phyloP scores from a whole-genome alignment of 2,888 invertebrate genomes.

The Drosophila prolongata region DNA sequence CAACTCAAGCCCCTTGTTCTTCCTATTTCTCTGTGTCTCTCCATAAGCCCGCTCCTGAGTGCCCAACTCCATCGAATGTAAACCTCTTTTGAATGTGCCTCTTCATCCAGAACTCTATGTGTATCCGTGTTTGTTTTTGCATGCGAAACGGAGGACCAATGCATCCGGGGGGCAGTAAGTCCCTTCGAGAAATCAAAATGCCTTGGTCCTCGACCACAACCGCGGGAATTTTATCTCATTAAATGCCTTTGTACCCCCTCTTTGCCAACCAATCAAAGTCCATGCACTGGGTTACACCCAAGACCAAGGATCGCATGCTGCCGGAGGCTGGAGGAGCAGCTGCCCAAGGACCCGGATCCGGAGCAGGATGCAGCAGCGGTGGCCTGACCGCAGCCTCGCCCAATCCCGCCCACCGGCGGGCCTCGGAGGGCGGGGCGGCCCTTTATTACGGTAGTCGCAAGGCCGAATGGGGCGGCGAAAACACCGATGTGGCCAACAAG shows the following conservation, averaged over 20 bases:
- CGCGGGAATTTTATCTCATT: slow-evolving; percentile 13
- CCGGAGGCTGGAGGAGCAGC: slow-evolving; percentile 85
- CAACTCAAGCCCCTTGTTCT: not conserved
- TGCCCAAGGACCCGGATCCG: slow-evolving; percentile 58
- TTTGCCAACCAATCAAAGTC: slow-evolving; percentile 86
- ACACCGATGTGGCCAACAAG: slow-evolving; percentile 93
- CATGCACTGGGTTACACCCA: slow-evolving; percentile 96
- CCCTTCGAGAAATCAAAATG: slow-evolving; percentile 38
- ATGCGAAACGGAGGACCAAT: slow-evolving; percentile 32
- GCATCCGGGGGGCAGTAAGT: slow-evolving; percentile 24
- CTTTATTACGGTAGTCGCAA: slow-evolving; percentile 87
- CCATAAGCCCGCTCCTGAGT: slow-evolving; percentile 41
- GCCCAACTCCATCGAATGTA: slow-evolving; percentile 31
- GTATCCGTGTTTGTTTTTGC: slow-evolving; percentile 48
- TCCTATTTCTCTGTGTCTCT: slow-evolving; percentile 44
- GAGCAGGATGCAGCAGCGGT: slow-evolving; percentile 82
- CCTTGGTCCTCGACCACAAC: slow-evolving; percentile 27
- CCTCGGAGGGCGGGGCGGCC: slow-evolving; percentile 94
- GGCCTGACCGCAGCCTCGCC: slow-evolving; percentile 86
- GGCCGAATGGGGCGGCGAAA: slow-evolving; percentile 89
- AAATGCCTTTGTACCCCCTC: slow-evolving; percentile 30
- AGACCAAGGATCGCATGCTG: slow-evolving; percentile 95
- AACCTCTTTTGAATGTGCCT: slow-evolving; percentile 59
- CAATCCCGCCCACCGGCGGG: slow-evolving; percentile 88
- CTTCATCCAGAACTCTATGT: slow-evolving; percentile 67